Evolutionary conservation across 2,113 vertebrate genomes (phyloP).

Genomic region (Passer montanus): DNA sequence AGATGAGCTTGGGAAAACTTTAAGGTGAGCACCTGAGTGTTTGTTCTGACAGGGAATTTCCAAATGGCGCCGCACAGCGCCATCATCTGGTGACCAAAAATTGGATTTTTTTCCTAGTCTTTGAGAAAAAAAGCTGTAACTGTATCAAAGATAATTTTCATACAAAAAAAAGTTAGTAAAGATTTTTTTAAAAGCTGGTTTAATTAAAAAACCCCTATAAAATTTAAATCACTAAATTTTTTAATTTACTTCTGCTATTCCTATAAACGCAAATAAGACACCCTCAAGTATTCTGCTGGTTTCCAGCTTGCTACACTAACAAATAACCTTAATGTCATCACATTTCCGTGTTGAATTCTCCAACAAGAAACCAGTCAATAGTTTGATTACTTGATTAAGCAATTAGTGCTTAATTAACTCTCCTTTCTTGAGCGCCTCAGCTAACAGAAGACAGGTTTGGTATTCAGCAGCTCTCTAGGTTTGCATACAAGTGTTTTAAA

Average conservation of each 20-base stretch:
- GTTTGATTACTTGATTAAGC: background rate
- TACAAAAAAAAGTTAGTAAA: background rate
- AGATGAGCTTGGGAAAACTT: background rate
- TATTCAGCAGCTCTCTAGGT: background rate
- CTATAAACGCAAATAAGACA: background rate
- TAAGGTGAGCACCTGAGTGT: background rate
- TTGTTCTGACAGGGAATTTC: background rate
- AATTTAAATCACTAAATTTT: accelerated
- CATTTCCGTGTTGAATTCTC: background rate
- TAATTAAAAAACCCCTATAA: background rate
- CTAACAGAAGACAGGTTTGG: background rate
- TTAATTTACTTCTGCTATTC: background rate
- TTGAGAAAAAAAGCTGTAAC: background rate
- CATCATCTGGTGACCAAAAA: slow-evolving; percentile 68
- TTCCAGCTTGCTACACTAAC: background rate
- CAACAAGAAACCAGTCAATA: background rate
- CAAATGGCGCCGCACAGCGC: slow-evolving; percentile 56
- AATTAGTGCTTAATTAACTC: background rate
- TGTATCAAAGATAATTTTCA: background rate
- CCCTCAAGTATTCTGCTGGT: background rate
- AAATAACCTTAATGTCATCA: background rate
- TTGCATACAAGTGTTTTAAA: background rate
- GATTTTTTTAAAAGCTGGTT: background rate
- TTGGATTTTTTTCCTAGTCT: background rate
- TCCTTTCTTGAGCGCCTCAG: background rate